A percentile compares a stretch with the other conserved stretches of the same genome.
Evolutionary conservation across 2,113 vertebrate species (phyloP).

Genomic region (Mus pahari): DNA sequence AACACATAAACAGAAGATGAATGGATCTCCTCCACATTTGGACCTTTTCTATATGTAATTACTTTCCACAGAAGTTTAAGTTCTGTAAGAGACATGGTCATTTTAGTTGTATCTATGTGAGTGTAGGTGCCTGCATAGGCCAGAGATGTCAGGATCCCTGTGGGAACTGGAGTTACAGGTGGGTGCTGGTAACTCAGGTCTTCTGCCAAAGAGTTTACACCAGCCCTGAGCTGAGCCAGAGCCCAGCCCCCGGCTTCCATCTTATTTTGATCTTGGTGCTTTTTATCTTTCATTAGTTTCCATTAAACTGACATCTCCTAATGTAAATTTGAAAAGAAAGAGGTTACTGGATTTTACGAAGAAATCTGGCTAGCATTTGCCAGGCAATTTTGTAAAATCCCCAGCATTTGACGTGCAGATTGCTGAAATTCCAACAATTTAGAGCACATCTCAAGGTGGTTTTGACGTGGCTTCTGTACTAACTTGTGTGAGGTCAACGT

Average conservation of each 20-base stretch:
- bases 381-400: not conserved
- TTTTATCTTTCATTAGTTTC: not conserved
- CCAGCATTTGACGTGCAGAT: not conserved
- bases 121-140: not conserved
- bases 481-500: not conserved
- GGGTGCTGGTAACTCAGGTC: not conserved
- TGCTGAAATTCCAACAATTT: not conserved
- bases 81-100: not conserved
- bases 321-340: not conserved
- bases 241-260: not conserved
- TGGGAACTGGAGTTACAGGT: not conserved
- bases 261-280: no score
- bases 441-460: not conserved
- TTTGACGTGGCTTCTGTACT: not conserved
- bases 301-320: not conserved
- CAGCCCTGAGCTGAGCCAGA: no score
- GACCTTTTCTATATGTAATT: not conserved
- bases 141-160: not conserved
- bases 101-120: not conserved
- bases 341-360: slow-evolving; percentile 39
- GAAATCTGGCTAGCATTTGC: slow-evolving; percentile 30
- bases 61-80: not conserved
- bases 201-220: not conserved
- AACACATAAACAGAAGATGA: not conserved
- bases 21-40: not conserved